Conservation (phyloP, 2,113 vertebrate genomes). For the Albula glossodonta region DNA sequence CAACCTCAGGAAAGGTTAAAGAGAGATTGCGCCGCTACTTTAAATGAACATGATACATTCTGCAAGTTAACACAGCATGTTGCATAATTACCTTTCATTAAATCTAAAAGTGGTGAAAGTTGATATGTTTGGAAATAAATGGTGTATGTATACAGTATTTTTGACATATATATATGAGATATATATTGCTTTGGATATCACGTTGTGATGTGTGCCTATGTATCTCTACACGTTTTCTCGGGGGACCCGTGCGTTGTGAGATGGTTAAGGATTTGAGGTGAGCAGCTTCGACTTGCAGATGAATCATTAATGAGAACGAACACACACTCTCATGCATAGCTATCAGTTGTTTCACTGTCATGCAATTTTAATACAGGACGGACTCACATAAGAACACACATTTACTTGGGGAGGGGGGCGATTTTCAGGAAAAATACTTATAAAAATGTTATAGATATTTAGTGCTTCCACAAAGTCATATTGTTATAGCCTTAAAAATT, state of each 20-base stretch:
- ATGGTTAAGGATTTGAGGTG: background rate
- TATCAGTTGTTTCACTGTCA: background rate
- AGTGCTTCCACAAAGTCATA: background rate
- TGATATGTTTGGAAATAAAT: too few relatives aligned
- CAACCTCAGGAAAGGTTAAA: too few relatives aligned
- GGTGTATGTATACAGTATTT: too few relatives aligned
- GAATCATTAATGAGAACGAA: conserved; percentile 4
- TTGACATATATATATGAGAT: too few relatives aligned
- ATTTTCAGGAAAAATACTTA: background rate
- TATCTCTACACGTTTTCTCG: background rate
- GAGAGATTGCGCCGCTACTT: too few relatives aligned
- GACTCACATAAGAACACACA: background rate
- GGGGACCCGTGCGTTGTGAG: background rate
- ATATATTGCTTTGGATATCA: too few relatives aligned
- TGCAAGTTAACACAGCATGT: too few relatives aligned
- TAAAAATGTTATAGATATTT: background rate
- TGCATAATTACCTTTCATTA: too few relatives aligned
- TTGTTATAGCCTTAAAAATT: background rate
- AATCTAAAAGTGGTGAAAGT: too few relatives aligned
- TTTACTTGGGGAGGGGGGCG: background rate
- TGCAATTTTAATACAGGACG: background rate
- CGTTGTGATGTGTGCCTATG: background rate
- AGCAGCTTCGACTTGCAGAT: background rate
- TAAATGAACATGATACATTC: too few relatives aligned
- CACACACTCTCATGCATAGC: background rate